Evolutionary conservation across 2,113 vertebrate species (phyloP), one percentile per base, ranked within the genome.

Genomic region (Odocoileus virginianus): DNA sequence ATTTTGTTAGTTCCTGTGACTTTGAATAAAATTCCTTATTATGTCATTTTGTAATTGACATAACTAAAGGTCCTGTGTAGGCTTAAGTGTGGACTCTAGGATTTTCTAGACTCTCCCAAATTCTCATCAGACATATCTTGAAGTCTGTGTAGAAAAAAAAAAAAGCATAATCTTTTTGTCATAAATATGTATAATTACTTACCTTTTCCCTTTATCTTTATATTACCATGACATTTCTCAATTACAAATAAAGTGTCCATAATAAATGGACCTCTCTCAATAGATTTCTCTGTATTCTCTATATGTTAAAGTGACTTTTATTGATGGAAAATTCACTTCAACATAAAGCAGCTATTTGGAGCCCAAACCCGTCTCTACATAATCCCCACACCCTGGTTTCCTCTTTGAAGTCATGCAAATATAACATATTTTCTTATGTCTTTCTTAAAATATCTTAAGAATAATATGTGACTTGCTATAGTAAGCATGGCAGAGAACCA

Each of bases 401-500:
- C 28, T 93, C 64, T 92, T 33, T 93, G 67, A 95, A 97, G 78
- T 91, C 88, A 95, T 55, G 3, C 10, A 92, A 97, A 87, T 81
- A 47, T 52, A 78, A 47, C 33, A 76, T 64, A 52, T 90, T 94
- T 95, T 87, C 25, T 58, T 89, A 82, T 55, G 92, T 97, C 50
- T 36, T 76, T 87, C n/a, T 92, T 76, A 87, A 96, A 61, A 88
- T 81, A 54, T 95, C 54, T 87, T 92, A 78, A 84, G 79, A 97
- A 94, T 81, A 97, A 92, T 85, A 94, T n/a, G 27, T 93, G 67
- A 79, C 50, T 88, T 95, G 14, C 14, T 88, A 36, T 67, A 76
- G 15, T 90, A 95, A 97, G 40, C n/a, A 84, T 96, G 50, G n/a
- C 94, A 94, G 58, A 60, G 78, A 96, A 81, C 2, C 45, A 97